phyloP scores from a whole-genome alignment of 2,797 vertebrate genomes.

The Artibeus lituratus region DNA sequence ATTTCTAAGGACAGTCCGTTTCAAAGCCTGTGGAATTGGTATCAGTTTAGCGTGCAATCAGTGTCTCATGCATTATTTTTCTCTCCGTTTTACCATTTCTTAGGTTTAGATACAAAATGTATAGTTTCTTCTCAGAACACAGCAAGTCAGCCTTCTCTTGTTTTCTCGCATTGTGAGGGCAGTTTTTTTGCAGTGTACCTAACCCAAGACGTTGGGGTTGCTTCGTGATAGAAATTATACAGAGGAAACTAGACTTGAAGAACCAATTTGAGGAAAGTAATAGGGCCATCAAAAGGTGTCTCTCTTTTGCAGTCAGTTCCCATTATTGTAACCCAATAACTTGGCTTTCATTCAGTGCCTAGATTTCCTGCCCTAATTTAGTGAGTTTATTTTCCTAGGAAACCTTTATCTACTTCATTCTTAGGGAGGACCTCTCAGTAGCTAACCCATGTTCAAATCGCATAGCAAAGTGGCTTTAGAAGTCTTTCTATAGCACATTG shows the following conservation, averaged over 20 bases:
- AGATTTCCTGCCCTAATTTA: slow-evolving; percentile 67
- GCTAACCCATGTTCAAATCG: slow-evolving; percentile 74
- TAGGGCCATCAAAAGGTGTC: slow-evolving; percentile 49
- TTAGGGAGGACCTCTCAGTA: slow-evolving; percentile 63
- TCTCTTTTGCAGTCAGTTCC: slow-evolving; percentile 34
- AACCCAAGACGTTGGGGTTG: slow-evolving; percentile 13
- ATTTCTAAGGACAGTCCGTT: neutral
- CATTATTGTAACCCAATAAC: slow-evolving; percentile 61
- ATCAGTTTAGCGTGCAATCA: neutral
- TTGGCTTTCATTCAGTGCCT: slow-evolving; percentile 73
- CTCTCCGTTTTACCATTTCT: neutral
- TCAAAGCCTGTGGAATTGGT: neutral
- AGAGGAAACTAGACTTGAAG: slow-evolving; percentile 44
- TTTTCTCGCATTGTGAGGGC: slow-evolving; percentile 34
- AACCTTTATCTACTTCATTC: slow-evolving; percentile 73
- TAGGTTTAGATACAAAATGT: neutral
- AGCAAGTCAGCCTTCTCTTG: neutral
- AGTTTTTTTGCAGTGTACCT: slow-evolving; percentile 1
- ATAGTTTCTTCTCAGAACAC: neutral
- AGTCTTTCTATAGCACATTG: slow-evolving; percentile 77
- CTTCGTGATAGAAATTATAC: slow-evolving; percentile 47
- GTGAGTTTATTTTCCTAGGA: slow-evolving; percentile 72
- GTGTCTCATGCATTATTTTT: neutral
- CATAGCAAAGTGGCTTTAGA: slow-evolving; percentile 66
- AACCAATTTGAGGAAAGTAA: slow-evolving; percentile 64